phyloP scores from a whole-genome alignment of 2,113 vertebrate genomes.

The Rhinolophus sinicus region DNA sequence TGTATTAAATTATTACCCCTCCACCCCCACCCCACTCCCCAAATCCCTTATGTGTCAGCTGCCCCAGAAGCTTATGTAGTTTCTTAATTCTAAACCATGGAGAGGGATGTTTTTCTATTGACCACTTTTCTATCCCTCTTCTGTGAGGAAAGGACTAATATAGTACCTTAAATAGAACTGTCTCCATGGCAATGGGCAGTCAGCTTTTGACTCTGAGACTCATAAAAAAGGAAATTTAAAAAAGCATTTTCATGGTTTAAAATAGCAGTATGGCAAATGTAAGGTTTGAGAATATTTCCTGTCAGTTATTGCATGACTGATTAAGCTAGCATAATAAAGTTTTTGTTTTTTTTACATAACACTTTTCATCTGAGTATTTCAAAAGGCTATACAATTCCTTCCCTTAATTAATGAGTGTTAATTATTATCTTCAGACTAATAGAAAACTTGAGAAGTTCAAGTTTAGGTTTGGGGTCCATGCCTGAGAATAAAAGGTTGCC shows the following conservation, averaged over 20 bases:
- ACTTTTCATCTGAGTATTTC: constrained; percentile 37
- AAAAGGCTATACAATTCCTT: constrained; percentile 1
- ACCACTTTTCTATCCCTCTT: constrained; percentile 38
- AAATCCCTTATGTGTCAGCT: neutral
- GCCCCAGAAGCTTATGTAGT: neutral
- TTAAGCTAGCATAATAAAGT: neutral
- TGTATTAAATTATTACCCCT: neutral
- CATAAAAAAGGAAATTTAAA: constrained; percentile 67
- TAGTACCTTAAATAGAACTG: constrained; percentile 73
- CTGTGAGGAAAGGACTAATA: constrained; percentile 64
- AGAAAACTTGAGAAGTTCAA: constrained; percentile 36
- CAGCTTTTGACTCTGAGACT: constrained; percentile 72
- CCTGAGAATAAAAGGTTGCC: neutral
- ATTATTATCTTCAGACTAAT: constrained; percentile 12
- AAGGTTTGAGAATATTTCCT: constrained; percentile 61
- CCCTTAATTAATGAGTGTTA: neutral
- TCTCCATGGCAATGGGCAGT: constrained; percentile 79
- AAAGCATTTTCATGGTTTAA: constrained; percentile 69
- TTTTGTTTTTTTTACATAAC: neutral
- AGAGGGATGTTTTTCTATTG: constrained; percentile 45
- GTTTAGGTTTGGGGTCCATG: neutral
- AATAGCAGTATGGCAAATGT: constrained; percentile 66
- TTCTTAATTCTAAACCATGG: constrained; percentile 26
- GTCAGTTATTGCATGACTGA: constrained; percentile 50
- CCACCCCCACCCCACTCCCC: neutral